Conservation (phyloP, 1,140 invertebrate species). For the Apis laboriosa region DNA sequence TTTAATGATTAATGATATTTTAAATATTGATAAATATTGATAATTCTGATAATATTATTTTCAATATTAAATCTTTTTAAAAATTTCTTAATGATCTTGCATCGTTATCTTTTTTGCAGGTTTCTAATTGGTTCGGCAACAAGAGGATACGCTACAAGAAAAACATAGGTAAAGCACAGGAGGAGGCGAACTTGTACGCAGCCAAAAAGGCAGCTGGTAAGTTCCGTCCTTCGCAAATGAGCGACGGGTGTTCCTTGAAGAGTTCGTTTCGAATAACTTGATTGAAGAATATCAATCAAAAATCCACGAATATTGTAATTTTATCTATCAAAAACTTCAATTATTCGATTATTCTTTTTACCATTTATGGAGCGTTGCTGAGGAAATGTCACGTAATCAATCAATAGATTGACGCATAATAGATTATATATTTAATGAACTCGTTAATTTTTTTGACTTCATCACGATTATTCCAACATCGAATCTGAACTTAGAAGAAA, state of each 20-base stretch:
- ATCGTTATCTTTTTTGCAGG: constrained; percentile 81
- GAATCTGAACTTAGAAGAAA: constrained; percentile 22
- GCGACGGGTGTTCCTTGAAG: constrained; percentile 59
- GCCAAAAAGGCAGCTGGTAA: constrained; percentile 98
- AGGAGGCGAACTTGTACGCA: constrained; percentile 99
- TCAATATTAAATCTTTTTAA: background rate
- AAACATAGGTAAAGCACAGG: constrained; percentile 99
- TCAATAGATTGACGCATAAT: too few relatives aligned
- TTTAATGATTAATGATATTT: too few relatives aligned
- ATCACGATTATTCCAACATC: background rate
- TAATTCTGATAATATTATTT: too few relatives aligned
- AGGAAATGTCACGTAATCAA: background rate
- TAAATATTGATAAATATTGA: too few relatives aligned
- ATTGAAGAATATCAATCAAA: constrained; percentile 9
- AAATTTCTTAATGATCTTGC: background rate
- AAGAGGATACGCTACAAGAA: constrained; percentile 99
- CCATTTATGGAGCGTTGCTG: constrained; percentile 3
- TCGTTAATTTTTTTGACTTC: background rate
- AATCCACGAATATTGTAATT: background rate
- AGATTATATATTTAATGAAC: background rate
- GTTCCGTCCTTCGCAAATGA: constrained; percentile 68
- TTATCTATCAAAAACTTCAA: too few relatives aligned
- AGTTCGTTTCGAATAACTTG: constrained; percentile 48
- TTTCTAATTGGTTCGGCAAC: constrained; percentile 99
- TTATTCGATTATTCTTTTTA: background rate